Evolutionary conservation across 2,888 invertebrate genomes (phyloP), one percentile per base, ranked within the genome.

Genomic region (Brenthis daphne): DNA sequence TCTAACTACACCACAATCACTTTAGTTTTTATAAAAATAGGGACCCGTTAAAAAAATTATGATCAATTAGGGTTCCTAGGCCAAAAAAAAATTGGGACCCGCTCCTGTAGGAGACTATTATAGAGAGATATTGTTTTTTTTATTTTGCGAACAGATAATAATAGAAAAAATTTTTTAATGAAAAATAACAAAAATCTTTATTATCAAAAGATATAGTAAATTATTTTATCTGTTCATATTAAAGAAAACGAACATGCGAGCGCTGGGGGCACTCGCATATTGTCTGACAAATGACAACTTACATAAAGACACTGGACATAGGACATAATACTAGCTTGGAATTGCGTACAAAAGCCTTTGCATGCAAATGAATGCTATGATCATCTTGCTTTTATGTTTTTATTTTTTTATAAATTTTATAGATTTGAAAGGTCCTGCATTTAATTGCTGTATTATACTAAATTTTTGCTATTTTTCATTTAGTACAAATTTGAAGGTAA

Each of bases 251-350:
- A 24, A 48, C 24, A 47, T 12, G 6, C n/a, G 33, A 61, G 11
- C 6, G 65, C 69, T 64, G 16, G 47, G 37, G 65, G 67, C 69
- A 54, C 61, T 57, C 57, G 43, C 67, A 69, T 69, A 67, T 58
- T 53, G 64, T 65, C 67, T 67, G 69, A 72, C 72, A 69, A 65
- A 72, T 72, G 65, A 69, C 61, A 65, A 65, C 64, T 67, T 57
- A 54, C 65, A 69, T 63, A 67, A 67, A 63, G 55, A 58, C 60
- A 67, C 55, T 65, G 56, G 48, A 55, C 57, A 50, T 56, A 65
- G 60, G 56, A 68, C 57, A 57, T 48, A 55, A 50, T 29, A 16
- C 53, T 6, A 57, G 61, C 65, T 61, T 65, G 67, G 69, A 53
- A 64, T 57, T 57, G 65, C 57, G 60, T 53, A 53, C 65, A 68